Conservation (phyloP, 2,888 invertebrate genomes). For the Torymus aiolomorphi region DNA sequence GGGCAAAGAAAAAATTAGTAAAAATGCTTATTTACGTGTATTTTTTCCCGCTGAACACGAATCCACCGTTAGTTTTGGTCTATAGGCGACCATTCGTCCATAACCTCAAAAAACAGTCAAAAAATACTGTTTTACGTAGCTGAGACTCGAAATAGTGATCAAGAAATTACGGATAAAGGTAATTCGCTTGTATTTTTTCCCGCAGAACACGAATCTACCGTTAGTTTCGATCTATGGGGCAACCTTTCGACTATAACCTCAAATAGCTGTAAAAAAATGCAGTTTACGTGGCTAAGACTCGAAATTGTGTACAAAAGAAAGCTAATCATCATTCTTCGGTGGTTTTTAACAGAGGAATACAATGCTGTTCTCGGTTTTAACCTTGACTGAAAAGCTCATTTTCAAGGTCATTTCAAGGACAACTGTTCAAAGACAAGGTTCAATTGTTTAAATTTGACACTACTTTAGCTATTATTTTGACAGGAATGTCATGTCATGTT, state of each 20-base stretch:
- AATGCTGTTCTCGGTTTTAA: slow-evolving; percentile 7
- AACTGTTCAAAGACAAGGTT: slow-evolving; percentile 11
- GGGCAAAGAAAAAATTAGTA: background rate
- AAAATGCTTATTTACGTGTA: slow-evolving; percentile 10
- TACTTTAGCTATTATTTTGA: slow-evolving; percentile 5
- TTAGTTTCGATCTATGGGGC: too few species aligned
- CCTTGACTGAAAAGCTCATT: background rate
- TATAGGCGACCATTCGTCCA: background rate
- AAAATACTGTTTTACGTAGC: background rate
- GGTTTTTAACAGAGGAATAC: slow-evolving; percentile 14
- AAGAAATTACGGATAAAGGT: too few species aligned
- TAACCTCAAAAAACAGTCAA: slow-evolving; percentile 6
- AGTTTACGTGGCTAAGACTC: too few species aligned
- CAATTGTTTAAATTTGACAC: slow-evolving; percentile 1
- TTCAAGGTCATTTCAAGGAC: too few species aligned
- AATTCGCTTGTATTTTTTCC: too few species aligned
- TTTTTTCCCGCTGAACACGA: slow-evolving; percentile 10
- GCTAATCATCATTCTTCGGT: background rate
- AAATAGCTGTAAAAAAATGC: too few species aligned
- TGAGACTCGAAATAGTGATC: background rate
- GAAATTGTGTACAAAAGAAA: slow-evolving; percentile 5
- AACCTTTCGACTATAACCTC: too few species aligned
- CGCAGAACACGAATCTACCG: too few species aligned
- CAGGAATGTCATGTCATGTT: slow-evolving; percentile 10
- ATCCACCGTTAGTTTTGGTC: too few species aligned